Conservation (phyloP, 1,140 invertebrate species). For the Drosophila jambulina region DNA sequence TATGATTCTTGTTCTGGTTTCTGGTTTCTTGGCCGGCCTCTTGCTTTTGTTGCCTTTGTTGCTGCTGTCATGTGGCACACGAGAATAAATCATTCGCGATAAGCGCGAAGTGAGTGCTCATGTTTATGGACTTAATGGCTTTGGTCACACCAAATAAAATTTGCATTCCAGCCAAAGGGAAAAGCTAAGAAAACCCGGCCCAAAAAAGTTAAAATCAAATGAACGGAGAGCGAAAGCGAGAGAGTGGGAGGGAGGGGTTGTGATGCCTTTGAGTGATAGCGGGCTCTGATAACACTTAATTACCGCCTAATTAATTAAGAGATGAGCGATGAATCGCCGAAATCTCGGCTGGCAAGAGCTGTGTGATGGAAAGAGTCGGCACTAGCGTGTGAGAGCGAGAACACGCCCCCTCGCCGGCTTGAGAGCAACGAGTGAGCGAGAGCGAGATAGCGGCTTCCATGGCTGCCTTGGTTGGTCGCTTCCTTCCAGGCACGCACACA, state of each 20-base stretch:
- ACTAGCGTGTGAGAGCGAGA: constrained; percentile 31
- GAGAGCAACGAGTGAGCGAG: constrained; percentile 32
- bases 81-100: constrained; percentile 77
- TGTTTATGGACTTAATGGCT: constrained; percentile 62
- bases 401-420: constrained; percentile 59
- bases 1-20: constrained; percentile 28
- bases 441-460: constrained; percentile 64
- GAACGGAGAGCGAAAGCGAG: background rate
- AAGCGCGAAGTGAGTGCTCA: constrained; percentile 58
- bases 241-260: constrained; percentile 26
- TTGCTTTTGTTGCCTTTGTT: constrained; percentile 36
- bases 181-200: constrained; percentile 12
- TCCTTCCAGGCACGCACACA: constrained; percentile 62
- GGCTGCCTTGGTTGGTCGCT: constrained; percentile 48
- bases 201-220: constrained; percentile 11
- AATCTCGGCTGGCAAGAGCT: background rate
- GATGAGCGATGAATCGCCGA: constrained; percentile 38
- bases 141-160: constrained; percentile 48
- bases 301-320: constrained; percentile 79
- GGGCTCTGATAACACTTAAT: constrained; percentile 69
- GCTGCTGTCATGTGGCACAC: constrained; percentile 51
- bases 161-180: constrained; percentile 34
- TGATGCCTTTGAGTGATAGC: constrained; percentile 54
- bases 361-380: constrained; percentile 49
- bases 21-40: constrained; percentile 24